Conservation (phyloP, 1,140 invertebrate genomes). For the Drosophila ananassae region DNA sequence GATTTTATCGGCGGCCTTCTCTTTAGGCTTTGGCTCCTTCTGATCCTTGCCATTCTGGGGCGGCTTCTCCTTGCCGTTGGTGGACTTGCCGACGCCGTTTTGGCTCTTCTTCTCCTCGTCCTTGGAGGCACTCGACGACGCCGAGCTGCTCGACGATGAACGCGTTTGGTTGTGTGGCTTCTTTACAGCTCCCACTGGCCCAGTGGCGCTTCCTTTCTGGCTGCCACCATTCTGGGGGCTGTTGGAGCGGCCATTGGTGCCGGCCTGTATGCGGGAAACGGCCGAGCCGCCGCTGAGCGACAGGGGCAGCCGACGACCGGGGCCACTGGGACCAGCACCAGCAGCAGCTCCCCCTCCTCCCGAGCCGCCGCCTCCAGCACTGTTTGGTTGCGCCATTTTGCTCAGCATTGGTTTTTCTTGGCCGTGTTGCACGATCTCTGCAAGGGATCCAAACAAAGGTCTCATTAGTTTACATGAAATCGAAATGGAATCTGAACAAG, state of each 20-base stretch:
- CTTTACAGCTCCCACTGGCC: slow-evolving; percentile 41
- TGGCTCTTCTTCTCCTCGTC: slow-evolving; percentile 62
- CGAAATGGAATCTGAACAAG: slow-evolving; percentile 48
- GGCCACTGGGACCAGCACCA: slow-evolving; percentile 10
- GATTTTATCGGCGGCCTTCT: slow-evolving; percentile 38
- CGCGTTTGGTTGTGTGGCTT: slow-evolving; percentile 25
- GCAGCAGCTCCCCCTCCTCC: slow-evolving; percentile 19
- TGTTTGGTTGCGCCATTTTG: slow-evolving; percentile 72
- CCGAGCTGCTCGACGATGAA: slow-evolving; percentile 13
- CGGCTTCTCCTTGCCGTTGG: slow-evolving; percentile 58
- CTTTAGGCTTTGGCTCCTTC: slow-evolving; percentile 47
- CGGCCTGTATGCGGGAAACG: slow-evolving; percentile 49
- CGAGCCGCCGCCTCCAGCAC: slow-evolving; percentile 22
- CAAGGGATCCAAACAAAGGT: slow-evolving; percentile 27
- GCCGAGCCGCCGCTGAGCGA: slow-evolving; percentile 41
- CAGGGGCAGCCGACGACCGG: slow-evolving; percentile 65
- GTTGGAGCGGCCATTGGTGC: slow-evolving; percentile 59
- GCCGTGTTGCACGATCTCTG: slow-evolving; percentile 55
- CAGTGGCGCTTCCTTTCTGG: slow-evolving; percentile 33
- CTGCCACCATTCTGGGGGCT: slow-evolving; percentile 55
- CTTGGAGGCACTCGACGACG: slow-evolving; percentile 4
- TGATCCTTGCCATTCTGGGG: slow-evolving; percentile 65
- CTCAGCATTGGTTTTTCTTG: slow-evolving; percentile 60
- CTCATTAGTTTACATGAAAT: slow-evolving; percentile 32
- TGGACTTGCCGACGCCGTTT: slow-evolving; percentile 58